These are phyloP conservation scores for Mastacembelus armatus DNA, from an alignment of 2,797 vertebrate species.

Conservation along the genomic window DNA sequence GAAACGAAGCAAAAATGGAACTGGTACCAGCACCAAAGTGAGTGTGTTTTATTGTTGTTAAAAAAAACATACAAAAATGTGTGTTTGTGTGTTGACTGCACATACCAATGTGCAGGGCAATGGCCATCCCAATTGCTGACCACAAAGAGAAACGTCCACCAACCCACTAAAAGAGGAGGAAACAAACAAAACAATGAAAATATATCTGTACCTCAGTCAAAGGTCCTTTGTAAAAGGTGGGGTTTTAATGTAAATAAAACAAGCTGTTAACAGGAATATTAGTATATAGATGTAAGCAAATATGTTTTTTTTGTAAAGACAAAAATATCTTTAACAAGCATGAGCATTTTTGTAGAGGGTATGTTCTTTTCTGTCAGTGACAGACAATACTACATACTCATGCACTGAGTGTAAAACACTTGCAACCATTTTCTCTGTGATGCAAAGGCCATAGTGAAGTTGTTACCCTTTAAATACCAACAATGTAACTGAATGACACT, in stretches of 20 bases:
- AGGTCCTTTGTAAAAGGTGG: background rate
- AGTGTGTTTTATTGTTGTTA: background rate
- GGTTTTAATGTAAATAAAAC: background rate
- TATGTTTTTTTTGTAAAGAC: too few species aligned
- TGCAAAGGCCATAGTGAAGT: conserved; percentile 48
- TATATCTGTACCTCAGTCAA: background rate
- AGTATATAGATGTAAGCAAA: background rate
- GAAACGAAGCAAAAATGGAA: too few species aligned
- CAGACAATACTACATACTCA: background rate
- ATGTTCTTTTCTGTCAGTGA: background rate
- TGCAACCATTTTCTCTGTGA: conserved; percentile 18
- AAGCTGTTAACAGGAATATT: background rate
- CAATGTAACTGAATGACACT: conserved; percentile 75
- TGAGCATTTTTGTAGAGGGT: too few species aligned
- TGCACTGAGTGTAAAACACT: conserved; percentile 8
- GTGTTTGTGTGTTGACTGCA: conserved; percentile 9
- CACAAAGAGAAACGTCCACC: conserved; percentile 97
- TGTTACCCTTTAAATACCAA: conserved; percentile 80
- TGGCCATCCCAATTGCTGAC: conserved; percentile 97
- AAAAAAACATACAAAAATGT: background rate
- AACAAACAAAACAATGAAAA: background rate
- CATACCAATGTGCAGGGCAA: conserved; percentile 96
- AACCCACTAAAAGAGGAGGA: conserved; percentile 92
- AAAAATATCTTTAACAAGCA: too few species aligned
- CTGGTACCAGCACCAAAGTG: background rate